Conservation (phyloP, 1,140 invertebrate species). For the Oreohelix idahoensis region DNA sequence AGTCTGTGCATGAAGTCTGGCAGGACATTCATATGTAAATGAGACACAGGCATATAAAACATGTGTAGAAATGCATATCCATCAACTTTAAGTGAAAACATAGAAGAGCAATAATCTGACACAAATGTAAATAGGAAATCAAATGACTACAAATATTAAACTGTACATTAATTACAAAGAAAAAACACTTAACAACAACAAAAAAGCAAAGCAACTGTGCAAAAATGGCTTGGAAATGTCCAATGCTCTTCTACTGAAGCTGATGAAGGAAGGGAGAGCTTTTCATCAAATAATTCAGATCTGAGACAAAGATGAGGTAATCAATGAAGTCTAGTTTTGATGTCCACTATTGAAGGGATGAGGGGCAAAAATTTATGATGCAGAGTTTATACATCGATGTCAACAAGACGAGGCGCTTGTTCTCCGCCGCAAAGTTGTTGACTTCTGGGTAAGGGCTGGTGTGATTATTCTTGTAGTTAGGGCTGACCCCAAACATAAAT, state of each 20-base stretch:
- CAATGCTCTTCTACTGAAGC: not conserved
- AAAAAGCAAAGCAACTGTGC: not conserved
- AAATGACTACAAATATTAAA: not conserved
- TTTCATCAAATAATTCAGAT: not conserved
- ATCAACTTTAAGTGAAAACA: not conserved
- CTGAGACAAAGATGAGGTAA: not conserved
- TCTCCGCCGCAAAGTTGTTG: conserved; percentile 42
- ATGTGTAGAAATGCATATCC: not conserved
- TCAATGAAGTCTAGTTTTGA: not conserved
- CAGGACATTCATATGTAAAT: too few relatives aligned
- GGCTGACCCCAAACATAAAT: conserved; percentile 71
- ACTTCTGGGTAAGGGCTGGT: conserved; percentile 37
- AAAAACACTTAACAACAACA: not conserved
- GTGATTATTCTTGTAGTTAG: conserved; percentile 57
- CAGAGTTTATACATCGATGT: not conserved
- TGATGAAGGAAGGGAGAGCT: not conserved
- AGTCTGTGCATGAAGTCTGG: too few relatives aligned
- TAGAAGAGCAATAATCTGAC: not conserved
- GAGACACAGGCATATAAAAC: not conserved
- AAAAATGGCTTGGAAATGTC: not conserved
- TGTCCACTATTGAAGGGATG: not conserved
- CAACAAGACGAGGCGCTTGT: conserved; percentile 52
- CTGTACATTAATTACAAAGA: not conserved
- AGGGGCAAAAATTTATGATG: not conserved
- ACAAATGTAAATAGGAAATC: not conserved